These are phyloP conservation scores for Eidolon dupreanum DNA, from an alignment of 2,797 vertebrate species.

Conservation along the genomic window DNA sequence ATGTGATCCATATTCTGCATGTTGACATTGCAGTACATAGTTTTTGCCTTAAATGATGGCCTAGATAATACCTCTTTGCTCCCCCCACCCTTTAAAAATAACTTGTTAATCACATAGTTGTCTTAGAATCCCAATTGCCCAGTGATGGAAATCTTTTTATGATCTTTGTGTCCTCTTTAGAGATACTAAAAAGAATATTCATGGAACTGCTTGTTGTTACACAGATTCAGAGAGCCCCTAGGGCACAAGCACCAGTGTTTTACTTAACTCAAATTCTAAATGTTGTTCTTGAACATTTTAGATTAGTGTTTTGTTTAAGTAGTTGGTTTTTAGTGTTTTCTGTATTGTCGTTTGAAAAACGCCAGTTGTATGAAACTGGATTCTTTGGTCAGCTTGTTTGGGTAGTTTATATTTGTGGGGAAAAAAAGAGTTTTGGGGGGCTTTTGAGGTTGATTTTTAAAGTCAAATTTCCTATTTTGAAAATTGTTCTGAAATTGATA, in stretches of 20 bases:
- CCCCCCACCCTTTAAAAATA: constrained; percentile 55
- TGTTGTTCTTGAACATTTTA: constrained; percentile 73
- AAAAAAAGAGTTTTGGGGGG: neutral
- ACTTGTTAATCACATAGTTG: constrained; percentile 72
- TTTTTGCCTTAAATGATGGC: constrained; percentile 83
- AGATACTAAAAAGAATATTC: constrained; percentile 3
- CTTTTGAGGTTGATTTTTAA: constrained; percentile 68
- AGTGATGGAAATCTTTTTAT: constrained; percentile 55
- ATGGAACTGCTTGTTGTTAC: constrained; percentile 42
- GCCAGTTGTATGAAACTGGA: constrained; percentile 71
- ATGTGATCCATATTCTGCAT: constrained; percentile 70
- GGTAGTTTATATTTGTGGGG: constrained; percentile 80
- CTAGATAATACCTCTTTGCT: constrained; percentile 79
- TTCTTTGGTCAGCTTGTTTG: constrained; percentile 86
- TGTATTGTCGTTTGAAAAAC: constrained; percentile 70
- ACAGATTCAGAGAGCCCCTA: constrained; percentile 53
- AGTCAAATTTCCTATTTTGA: constrained; percentile 76
- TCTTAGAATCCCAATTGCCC: constrained; percentile 58
- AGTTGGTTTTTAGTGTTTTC: constrained; percentile 68
- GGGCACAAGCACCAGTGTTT: constrained; percentile 43
- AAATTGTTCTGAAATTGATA: constrained; percentile 85
- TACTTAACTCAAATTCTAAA: constrained; percentile 45
- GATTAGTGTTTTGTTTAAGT: constrained; percentile 72
- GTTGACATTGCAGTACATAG: constrained; percentile 77
- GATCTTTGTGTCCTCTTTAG: constrained; percentile 5